phyloP scores from a whole-genome alignment of 1,140 invertebrate genomes.

The Bombyx mori region ASM3026992v2 NC_085131.1:12963001-12963500 shows the following conservation, averaged over 20 bases:
- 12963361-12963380: conserved; percentile 35
- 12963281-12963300: conserved; percentile 22
- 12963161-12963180: conserved; percentile 14
- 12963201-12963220: conserved; percentile 21
- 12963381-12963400: conserved; percentile 33
- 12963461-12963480: conserved; percentile 25
- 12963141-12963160: conserved; percentile 18
- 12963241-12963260: conserved; percentile 31
- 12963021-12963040: conserved; percentile 32
- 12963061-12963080: conserved; percentile 29
- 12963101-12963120: conserved; percentile 33
- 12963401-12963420: conserved; percentile 37
- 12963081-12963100: conserved; percentile 25
- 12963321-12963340: conserved; percentile 30
- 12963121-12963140: conserved; percentile 20
- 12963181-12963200: conserved; percentile 27
- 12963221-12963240: conserved; percentile 26
- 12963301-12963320: conserved; percentile 20
- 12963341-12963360: conserved; percentile 25
- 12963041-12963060: conserved; percentile 29
- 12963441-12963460: conserved; percentile 21
- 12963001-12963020: conserved; percentile 21
- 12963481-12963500: conserved; percentile 19
- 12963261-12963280: conserved; percentile 28
- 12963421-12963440: conserved; percentile 26